A percentile compares a stretch with the other conserved stretches of the same genome.
phyloP scores from a whole-genome alignment of 37 sponge, comb jelly and placozoan species.

The Tethya wilhelma region DNA sequence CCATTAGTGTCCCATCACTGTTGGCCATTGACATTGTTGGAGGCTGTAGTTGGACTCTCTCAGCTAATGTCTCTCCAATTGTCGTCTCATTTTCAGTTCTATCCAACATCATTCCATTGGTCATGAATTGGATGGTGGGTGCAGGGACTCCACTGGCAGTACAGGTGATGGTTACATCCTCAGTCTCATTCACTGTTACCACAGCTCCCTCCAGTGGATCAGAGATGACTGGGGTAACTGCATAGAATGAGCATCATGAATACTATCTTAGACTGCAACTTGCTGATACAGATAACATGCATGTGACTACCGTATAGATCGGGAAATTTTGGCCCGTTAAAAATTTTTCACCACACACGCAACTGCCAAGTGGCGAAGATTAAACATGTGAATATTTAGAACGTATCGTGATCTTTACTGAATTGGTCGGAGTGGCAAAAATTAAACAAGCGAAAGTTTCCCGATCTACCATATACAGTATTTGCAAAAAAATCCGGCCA shows the following conservation, averaged over 20 bases:
- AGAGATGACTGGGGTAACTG: conserved; percentile 5
- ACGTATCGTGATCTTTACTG: too few species aligned
- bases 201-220: not conserved
- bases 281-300: too few species aligned
- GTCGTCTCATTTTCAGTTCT: not conserved
- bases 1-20: not conserved
- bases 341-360: too few species aligned
- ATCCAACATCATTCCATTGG: not conserved
- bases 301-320: too few species aligned
- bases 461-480: too few species aligned
- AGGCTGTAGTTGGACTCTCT: not conserved
- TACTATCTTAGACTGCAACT: too few species aligned
- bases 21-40: not conserved
- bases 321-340: too few species aligned
- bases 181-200: conserved; percentile 23
- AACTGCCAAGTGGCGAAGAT: too few species aligned
- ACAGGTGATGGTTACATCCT: conserved; percentile 46
- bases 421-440: too few species aligned
- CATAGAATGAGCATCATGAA: not conserved
- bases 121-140: conserved; percentile 53
- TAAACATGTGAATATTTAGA: too few species aligned
- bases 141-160: conserved; percentile 63
- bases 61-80: not conserved
- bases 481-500: too few species aligned
- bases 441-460: too few species aligned